Base-by-base conservation (phyloP, 2,888 invertebrate genomes). In the Xylota sylvarum region DNA sequence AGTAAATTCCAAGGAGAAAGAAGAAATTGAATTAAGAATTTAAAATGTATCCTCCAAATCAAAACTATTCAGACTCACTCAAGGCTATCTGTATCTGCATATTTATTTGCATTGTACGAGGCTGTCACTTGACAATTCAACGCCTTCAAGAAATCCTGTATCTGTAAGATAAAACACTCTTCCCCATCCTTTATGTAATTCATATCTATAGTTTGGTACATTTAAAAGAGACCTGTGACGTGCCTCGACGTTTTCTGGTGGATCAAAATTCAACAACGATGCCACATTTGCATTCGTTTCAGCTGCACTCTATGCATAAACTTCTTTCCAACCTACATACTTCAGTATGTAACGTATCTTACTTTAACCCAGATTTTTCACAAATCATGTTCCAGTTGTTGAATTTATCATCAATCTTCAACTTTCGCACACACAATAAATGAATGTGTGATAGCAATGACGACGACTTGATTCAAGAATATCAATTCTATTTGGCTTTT, bases 351-450 rank as follows among this genome's bases (percentile, higher is more conserved):
- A 23, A 30, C 52, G 23, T 5, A 52, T 52, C 55, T 17, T 10
- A 6, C 43, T 7, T n/a, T 48, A 32, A 64, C 46, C 46, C 12
- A 50, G 19, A 35, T 50, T 52, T 17, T 37, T 12, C 56, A 19
- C 12, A 65, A 74, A 74, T 62, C 55, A 23, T 55, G 52, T 58
- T 72, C 37, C 65, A 77, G 82, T 73, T 67, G 46, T 78, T 77
- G 77, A 77, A 81, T 67, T 72, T 30, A 56, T 73, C 73, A 82
- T 86, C 62, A 82, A 82, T 78, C 77, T 64, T 56, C 43, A 19
- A 55, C 50, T 35, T 73, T 77, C 55, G 9, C 86, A 78, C 62
- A 78, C 62, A 86, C 81, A 82, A 81, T 72, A 86, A 70, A 74
- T 62, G 67, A 32, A 73, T 46, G 79, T 80, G 70, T 58, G 72